Evolutionary conservation across 2,888 invertebrate genomes (phyloP).

Genomic region (Pollenia griseotomentosa): DNA sequence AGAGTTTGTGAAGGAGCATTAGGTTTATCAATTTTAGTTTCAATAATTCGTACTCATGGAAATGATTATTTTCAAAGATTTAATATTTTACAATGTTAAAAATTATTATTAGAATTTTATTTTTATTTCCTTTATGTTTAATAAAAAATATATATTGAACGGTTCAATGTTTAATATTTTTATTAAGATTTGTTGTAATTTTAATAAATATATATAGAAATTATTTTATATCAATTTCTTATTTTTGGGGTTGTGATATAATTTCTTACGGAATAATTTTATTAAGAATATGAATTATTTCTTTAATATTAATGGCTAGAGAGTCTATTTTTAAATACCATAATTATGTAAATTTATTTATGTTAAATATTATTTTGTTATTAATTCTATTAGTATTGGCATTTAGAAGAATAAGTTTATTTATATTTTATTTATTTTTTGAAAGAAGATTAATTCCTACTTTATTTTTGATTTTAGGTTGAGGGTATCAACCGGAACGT

Average conservation of each 20-base stretch:
- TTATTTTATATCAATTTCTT: slow-evolving; percentile 80
- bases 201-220: slow-evolving; percentile 82
- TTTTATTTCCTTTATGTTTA: slow-evolving; percentile 86
- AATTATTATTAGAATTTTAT: slow-evolving; percentile 81
- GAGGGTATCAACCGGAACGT: slow-evolving; percentile 89
- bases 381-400: slow-evolving; percentile 86
- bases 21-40: slow-evolving; percentile 87
- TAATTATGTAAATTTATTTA: slow-evolving; percentile 85
- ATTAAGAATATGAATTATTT: slow-evolving; percentile 87
- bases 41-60: slow-evolving; percentile 87
- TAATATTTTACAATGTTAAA: slow-evolving; percentile 87
- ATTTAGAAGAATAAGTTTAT: slow-evolving; percentile 86
- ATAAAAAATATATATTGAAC: slow-evolving; percentile 85
- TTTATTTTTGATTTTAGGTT: slow-evolving; percentile 88
- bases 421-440: slow-evolving; percentile 90
- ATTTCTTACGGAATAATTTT: slow-evolving; percentile 86
- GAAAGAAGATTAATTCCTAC: slow-evolving; percentile 88
- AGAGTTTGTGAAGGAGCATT: slow-evolving; percentile 88
- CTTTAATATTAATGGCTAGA: slow-evolving; percentile 87
- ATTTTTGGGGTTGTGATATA: slow-evolving; percentile 84
- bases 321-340: slow-evolving; percentile 84
- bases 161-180: slow-evolving; percentile 85
- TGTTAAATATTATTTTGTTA: slow-evolving; percentile 85
- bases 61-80: slow-evolving; percentile 88
- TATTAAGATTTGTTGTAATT: slow-evolving; percentile 85